A percentile compares a stretch with the other conserved stretches of the same genome.
Conservation (phyloP, 2,113 vertebrate genomes). For the Jaculus jaculus region DNA sequence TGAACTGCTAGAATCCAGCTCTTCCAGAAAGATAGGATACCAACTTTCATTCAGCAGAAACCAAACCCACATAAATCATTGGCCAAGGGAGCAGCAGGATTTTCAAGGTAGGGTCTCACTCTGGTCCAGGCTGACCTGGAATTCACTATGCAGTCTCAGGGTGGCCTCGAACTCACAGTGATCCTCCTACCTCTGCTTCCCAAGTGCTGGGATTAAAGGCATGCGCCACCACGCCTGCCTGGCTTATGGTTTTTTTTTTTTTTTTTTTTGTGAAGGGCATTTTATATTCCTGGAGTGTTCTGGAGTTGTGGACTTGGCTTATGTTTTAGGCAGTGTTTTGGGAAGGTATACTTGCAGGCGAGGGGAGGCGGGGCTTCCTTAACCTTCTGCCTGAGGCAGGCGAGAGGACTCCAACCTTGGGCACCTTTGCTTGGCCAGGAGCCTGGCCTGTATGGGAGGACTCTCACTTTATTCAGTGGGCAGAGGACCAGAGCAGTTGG, state of each 20-base stretch:
- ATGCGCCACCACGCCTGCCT: no score
- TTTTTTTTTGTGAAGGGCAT: neutral
- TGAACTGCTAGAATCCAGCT: neutral
- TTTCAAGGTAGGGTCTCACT: no score
- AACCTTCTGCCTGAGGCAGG: neutral
- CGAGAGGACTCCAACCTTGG: neutral
- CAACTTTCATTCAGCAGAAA: slow-evolving; percentile 37
- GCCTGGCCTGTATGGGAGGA: no score
- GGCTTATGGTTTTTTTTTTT: no score
- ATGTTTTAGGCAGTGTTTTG: neutral
- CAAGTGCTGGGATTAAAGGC: no score
- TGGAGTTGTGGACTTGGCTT: neutral
- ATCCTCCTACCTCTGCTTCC: no score
- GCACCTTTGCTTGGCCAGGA: accelerated
- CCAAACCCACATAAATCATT: slow-evolving; percentile 24
- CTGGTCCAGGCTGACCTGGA: no score
- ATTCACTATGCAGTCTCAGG: no score
- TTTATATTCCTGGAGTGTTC: slow-evolving; percentile 11
- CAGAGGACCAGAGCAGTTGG: neutral
- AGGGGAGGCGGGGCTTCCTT: neutral
- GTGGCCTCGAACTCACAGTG: no score
- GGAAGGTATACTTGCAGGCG: neutral
- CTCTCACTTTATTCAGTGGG: accelerated
- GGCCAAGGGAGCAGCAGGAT: neutral
- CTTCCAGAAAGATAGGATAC: slow-evolving; percentile 14